A percentile compares a stretch with the other conserved stretches of the same genome.
These are phyloP conservation scores for Melanostigma gelatinosum DNA, from an alignment of 2,113 vertebrate genomes.

Conservation along the genomic window DNA sequence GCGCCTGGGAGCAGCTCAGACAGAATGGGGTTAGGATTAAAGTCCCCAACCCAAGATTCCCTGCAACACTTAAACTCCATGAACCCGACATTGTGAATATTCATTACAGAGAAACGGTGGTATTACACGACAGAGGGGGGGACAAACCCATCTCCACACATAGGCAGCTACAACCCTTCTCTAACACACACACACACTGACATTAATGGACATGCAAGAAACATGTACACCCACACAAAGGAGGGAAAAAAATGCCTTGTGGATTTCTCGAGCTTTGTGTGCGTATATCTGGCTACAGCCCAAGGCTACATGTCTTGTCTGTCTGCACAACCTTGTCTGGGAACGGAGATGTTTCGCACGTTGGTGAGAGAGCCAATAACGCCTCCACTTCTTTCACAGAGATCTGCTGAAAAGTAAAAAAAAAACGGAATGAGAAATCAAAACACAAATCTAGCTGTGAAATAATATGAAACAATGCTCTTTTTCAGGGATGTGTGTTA, in stretches of 20 bases:
- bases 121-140: slow-evolving; percentile 32
- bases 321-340: slow-evolving; percentile 58
- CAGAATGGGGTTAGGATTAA: slow-evolving; percentile 63
- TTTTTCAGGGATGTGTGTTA: slow-evolving; percentile 1
- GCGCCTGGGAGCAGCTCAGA: slow-evolving; percentile 50
- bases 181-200: slow-evolving; percentile 30
- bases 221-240: slow-evolving; percentile 54
- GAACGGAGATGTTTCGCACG: slow-evolving; percentile 50
- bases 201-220: slow-evolving; percentile 52
- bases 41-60: slow-evolving; percentile 61
- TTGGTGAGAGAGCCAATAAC: slow-evolving; percentile 28
- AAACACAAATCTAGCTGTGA: slow-evolving; percentile 31
- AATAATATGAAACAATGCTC: not conserved
- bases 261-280: slow-evolving; percentile 41
- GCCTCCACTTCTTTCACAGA: slow-evolving; percentile 31
- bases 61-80: slow-evolving; percentile 52
- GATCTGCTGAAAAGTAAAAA: slow-evolving; percentile 30
- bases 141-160: slow-evolving; percentile 5
- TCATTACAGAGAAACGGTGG: slow-evolving; percentile 51
- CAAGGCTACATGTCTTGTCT: slow-evolving; percentile 64
- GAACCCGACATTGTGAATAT: slow-evolving; percentile 68
- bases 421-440: slow-evolving; percentile 28
- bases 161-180: not conserved
- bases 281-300: slow-evolving; percentile 54
- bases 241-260: not conserved